phyloP scores from a whole-genome alignment of 1,140 invertebrate genomes.

The Trinorchestia longiramus region DNA sequence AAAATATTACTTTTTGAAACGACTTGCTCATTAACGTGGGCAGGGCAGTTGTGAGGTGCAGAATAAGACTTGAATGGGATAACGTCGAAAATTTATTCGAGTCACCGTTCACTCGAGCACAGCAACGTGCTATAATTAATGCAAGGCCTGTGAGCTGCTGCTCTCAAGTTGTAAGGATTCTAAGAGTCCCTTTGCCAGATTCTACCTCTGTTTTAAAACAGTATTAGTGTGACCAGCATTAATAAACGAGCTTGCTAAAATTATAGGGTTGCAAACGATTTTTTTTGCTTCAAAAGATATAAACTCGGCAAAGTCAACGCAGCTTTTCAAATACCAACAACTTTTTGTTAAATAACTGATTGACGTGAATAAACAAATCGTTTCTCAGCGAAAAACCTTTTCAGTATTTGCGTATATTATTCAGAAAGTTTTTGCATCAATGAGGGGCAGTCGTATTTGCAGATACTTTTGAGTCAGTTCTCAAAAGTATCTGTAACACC shows the following conservation, averaged over 20 bases:
- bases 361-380: neutral
- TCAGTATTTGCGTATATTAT: neutral
- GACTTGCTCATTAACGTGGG: neutral
- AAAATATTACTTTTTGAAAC: neutral
- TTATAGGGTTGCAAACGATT: neutral
- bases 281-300: neutral
- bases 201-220: neutral
- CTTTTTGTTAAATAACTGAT: neutral
- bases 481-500: too few species aligned
- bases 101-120: too few species aligned
- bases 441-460: too few species aligned
- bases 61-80: neutral
- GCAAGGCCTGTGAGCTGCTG: neutral
- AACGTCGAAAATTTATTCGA: neutral
- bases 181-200: neutral
- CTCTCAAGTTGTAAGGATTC: neutral
- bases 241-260: neutral
- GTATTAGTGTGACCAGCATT: neutral
- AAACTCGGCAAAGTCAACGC: neutral
- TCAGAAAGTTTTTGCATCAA: neutral
- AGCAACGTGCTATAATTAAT: neutral
- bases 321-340: neutral
- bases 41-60: neutral
- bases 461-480: too few species aligned
- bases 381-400: neutral